These are phyloP conservation scores for Sterrhoptilus dennistouni DNA, from an alignment of 2,113 vertebrate species.

Conservation along the genomic window DNA sequence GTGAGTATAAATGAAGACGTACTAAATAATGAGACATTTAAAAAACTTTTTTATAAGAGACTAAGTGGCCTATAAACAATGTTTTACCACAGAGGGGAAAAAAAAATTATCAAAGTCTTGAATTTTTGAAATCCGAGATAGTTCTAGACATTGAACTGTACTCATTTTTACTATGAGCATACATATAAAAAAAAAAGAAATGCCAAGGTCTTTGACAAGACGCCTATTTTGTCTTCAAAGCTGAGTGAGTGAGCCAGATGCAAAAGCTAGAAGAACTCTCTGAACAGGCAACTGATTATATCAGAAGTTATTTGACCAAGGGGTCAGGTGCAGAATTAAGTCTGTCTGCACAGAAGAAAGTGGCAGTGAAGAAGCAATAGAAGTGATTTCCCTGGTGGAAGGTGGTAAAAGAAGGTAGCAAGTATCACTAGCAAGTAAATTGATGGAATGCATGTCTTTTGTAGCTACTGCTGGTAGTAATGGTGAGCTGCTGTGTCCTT, in stretches of 20 bases:
- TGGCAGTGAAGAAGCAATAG: neutral
- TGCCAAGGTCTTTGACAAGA: neutral
- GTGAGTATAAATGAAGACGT: neutral
- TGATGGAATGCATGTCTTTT: neutral
- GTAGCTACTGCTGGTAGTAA: neutral
- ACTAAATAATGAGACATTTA: neutral
- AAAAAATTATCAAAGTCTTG: neutral
- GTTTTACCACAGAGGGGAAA: rapidly evolving
- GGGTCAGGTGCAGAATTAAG: neutral
- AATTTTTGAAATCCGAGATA: neutral
- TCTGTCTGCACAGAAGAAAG: neutral
- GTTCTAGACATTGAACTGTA: neutral
- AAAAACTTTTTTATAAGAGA: neutral
- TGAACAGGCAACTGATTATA: neutral
- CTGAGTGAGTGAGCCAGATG: neutral
- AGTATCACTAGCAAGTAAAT: neutral
- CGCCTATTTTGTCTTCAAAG: neutral
- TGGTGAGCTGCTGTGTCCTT: neutral
- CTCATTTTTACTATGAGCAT: neutral
- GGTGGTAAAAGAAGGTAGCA: neutral
- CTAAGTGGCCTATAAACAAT: rapidly evolving
- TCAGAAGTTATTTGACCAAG: neutral
- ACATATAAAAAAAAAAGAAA: neutral
- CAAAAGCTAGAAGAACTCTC: neutral
- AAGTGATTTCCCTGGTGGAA: neutral